Evolutionary conservation across 53 echinoderm and acorn worm genomes (phyloP).

Genomic region (Luidia sarsii): DNA sequence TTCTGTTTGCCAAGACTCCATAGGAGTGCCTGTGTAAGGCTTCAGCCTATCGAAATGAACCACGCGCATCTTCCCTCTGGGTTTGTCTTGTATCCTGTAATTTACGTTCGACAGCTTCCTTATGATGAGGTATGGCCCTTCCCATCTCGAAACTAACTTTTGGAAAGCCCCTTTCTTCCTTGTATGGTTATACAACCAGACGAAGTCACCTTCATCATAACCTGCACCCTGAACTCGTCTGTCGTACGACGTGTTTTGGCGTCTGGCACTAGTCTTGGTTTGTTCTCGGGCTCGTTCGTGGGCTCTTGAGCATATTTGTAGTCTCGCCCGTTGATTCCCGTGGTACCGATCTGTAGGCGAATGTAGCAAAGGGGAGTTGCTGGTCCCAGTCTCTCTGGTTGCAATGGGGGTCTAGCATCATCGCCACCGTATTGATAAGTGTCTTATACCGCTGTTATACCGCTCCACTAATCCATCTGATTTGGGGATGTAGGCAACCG

Average conservation of each 20-base stretch:
- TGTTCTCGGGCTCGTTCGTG: conserved; percentile 22
- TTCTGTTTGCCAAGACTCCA: too few relatives aligned
- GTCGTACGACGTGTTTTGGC: neutral
- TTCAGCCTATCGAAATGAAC: too few relatives aligned
- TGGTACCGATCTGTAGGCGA: conserved; percentile 26
- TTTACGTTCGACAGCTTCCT: conserved; percentile 6
- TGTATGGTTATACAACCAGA: conserved; percentile 1
- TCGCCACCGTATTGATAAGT: too few relatives aligned
- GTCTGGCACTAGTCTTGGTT: neutral
- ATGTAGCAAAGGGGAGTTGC: too few relatives aligned
- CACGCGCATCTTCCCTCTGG: too few relatives aligned
- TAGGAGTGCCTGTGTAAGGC: too few relatives aligned
- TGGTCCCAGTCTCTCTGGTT: too few relatives aligned
- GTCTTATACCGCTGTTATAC: too few relatives aligned
- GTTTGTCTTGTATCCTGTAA: too few relatives aligned
- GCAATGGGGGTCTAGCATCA: too few relatives aligned
- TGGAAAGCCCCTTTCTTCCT: conserved; percentile 9
- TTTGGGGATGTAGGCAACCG: too few relatives aligned
- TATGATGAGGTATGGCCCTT: neutral
- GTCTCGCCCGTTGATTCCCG: conserved; percentile 20
- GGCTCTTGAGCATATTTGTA: conserved; percentile 12
- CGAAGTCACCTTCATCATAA: neutral
- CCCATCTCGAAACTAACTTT: neutral
- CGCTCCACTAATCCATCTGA: too few relatives aligned
- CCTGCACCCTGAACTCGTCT: neutral